These are phyloP conservation scores for Theodoxus fluviatilis DNA, from an alignment of 2,888 invertebrate genomes.

Conservation along the genomic window DNA sequence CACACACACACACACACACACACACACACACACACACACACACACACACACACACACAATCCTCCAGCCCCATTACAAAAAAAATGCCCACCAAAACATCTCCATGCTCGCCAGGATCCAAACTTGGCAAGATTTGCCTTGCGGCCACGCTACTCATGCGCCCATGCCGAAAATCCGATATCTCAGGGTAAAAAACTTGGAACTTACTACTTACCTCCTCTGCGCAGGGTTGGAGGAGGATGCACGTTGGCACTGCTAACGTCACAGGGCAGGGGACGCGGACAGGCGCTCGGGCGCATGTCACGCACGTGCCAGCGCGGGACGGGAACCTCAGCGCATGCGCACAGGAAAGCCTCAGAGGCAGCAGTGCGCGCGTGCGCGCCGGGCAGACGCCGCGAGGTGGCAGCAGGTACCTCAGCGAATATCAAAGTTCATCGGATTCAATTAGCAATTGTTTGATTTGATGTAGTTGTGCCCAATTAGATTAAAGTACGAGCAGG, in stretches of 20 bases:
- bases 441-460: constrained; percentile 47
- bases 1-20: neutral
- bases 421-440: constrained; percentile 39
- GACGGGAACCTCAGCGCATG: constrained; percentile 1
- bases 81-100: no score
- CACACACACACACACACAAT: neutral
- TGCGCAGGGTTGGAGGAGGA: neutral
- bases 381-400: constrained; percentile 18
- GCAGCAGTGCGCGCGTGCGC: constrained; percentile 22
- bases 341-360: constrained; percentile 1
- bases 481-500: constrained; percentile 38
- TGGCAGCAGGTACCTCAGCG: constrained; percentile 26
- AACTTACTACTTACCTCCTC: no score
- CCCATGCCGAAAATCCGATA: no score
- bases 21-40: neutral
- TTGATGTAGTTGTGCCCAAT: constrained; percentile 42
- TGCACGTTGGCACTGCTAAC: neutral
- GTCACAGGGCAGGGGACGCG: constrained; percentile 7
- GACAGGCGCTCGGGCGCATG: constrained; percentile 5
- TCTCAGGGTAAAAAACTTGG: no score
- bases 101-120: no score
- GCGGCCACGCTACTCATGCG: no score
- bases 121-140: no score
- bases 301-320: neutral
- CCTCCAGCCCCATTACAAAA: no score